Base-by-base conservation (phyloP, 2,797 vertebrate genomes). In the Alexandromys oeconomus region DNA sequence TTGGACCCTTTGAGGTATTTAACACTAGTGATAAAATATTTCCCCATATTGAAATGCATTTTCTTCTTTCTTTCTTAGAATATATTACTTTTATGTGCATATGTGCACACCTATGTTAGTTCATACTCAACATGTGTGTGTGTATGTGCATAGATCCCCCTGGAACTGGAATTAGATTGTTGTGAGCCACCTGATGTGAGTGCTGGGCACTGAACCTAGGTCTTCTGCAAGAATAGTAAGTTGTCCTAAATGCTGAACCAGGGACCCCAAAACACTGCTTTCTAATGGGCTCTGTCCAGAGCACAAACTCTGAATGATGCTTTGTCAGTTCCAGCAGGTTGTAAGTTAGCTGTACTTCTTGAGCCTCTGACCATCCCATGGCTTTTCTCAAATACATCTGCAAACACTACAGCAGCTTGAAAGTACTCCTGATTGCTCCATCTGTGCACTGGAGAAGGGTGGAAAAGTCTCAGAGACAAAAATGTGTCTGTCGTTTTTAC, bases 11-110 rank as follows among this genome's bases (percentile, higher is more conserved):
- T 79, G 27, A 71, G 81, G 74, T 48, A 43, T 87, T 74, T 81
- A 87, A 93, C 17, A 57, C 69, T 87, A 91, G 82, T 59, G 46
- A 51, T 79, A 95, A 95, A 79, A 74, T 48, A 85, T 84, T 90
- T 54, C n/a, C 67, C 46, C 25, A 31, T 71, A 73, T 27, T 19
- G 48, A 57, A n/a, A 73, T 57, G 15, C 8, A 31, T 54, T 71
- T 34, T 3, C 9, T 54, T 14, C 14, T 54, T 69, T 86, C 21
- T n/a, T 54, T 54, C 34, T n/a, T 54, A 37, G 29, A 25, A 54
- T 71, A 15, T 37, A 37, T 29, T 87, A 54, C 29, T 71, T 37
- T 46, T 54, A 37, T 71, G 46, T 54, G 11, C 19, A 37, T 86
- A 2, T 61, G 14, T 40, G 9, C 43, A 69, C 13, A 6, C 40